phyloP scores from a whole-genome alignment of 2,888 invertebrate genomes.

The Plebejus melissa region DNA sequence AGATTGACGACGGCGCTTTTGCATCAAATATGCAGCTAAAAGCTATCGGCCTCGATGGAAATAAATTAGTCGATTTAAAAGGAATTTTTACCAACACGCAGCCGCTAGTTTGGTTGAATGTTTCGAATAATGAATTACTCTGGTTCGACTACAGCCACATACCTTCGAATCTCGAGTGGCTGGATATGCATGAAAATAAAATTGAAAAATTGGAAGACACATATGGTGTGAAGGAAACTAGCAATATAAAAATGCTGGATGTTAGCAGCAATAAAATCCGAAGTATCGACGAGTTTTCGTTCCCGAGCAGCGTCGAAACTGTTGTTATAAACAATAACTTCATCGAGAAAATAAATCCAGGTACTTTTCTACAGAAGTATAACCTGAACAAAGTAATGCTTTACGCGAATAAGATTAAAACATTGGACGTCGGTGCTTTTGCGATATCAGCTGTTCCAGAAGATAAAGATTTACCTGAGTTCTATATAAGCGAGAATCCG shows the following conservation, averaged over 20 bases:
- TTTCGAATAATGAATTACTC: slow-evolving; percentile 86
- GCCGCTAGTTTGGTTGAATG: slow-evolving; percentile 88
- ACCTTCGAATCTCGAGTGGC: slow-evolving; percentile 86
- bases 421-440: slow-evolving; percentile 85
- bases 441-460: slow-evolving; percentile 82
- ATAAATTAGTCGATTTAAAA: slow-evolving; percentile 87
- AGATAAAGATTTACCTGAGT: slow-evolving; percentile 85
- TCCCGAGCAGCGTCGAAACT: slow-evolving; percentile 86
- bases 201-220: slow-evolving; percentile 87
- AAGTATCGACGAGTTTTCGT: slow-evolving; percentile 82
- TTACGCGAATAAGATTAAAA: slow-evolving; percentile 85
- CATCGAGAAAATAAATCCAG: slow-evolving; percentile 83
- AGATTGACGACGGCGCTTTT: slow-evolving; percentile 88
- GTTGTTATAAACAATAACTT: slow-evolving; percentile 86
- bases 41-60: slow-evolving; percentile 87
- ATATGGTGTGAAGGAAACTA: slow-evolving; percentile 82
- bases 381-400: slow-evolving; percentile 87
- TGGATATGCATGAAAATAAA: slow-evolving; percentile 90
- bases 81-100: slow-evolving; percentile 87
- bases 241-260: slow-evolving; percentile 87
- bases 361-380: slow-evolving; percentile 84
- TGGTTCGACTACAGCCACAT: slow-evolving; percentile 91
- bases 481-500: slow-evolving; percentile 90
- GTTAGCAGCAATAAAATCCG: slow-evolving; percentile 85
- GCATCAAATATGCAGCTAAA: slow-evolving; percentile 85